Conservation (phyloP, 2,113 vertebrate genomes). For the Pantherophis guttatus region DNA sequence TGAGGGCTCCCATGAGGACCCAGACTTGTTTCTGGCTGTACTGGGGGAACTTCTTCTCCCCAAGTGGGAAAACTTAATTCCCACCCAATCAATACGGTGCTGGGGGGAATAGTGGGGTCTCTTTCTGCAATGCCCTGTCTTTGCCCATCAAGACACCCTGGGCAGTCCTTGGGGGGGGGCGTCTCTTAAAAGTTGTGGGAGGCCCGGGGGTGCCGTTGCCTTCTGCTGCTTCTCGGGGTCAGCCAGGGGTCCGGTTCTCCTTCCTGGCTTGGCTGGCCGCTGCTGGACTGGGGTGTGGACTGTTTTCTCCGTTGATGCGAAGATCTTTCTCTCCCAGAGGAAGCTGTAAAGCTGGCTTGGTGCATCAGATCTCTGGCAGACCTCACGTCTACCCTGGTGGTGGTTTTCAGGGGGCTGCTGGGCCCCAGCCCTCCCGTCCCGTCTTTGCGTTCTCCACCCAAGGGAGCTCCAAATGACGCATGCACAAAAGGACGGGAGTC, state of each 20-base stretch:
- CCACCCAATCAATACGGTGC: accelerated
- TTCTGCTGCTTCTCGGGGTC: not conserved
- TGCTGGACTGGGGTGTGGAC: not conserved
- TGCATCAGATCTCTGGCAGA: not conserved
- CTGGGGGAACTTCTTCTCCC: not conserved
- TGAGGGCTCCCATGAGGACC: not conserved
- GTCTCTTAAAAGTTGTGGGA: not conserved
- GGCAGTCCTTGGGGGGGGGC: not conserved
- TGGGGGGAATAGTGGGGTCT: not conserved
- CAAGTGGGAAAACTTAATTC: not conserved
- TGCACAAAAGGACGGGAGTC: not conserved
- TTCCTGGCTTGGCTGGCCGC: not conserved
- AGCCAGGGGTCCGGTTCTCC: not conserved
- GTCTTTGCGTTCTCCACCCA: not conserved
- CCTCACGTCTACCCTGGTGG: not conserved
- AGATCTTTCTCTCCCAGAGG: not conserved
- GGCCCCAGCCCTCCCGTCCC: not conserved
- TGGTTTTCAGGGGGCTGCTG: not conserved
- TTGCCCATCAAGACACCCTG: not conserved
- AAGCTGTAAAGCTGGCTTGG: not conserved
- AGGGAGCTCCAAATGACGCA: not conserved
- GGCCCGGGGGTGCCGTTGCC: not conserved
- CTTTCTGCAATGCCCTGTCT: not conserved
- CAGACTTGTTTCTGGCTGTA: not conserved
- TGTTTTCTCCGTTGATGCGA: not conserved